These are phyloP conservation scores for Amphiura filiformis DNA, from an alignment of 35 echinoderm and acorn worm species.

Conservation along the genomic window DNA sequence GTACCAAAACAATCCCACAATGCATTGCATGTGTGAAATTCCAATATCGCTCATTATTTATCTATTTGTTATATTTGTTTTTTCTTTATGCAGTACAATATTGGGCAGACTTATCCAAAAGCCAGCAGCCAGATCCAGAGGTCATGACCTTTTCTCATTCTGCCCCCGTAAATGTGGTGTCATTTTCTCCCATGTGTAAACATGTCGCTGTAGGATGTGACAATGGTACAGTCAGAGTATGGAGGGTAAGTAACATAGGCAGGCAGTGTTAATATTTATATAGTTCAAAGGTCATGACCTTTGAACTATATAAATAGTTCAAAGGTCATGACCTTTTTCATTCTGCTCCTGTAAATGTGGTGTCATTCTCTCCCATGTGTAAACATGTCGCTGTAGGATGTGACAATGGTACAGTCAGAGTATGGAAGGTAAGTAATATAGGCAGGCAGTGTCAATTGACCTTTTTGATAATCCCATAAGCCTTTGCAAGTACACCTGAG, in stretches of 20 bases:
- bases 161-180: conserved; percentile 50
- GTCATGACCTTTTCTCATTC: conserved; percentile 82
- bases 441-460: no score
- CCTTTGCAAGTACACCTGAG: no score
- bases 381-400: conserved; percentile 62
- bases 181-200: conserved; percentile 65
- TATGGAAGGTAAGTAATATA: conserved; percentile 91
- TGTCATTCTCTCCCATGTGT: conserved; percentile 60
- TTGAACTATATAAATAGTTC: no score
- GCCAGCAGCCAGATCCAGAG: conserved; percentile 66
- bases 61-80: no score
- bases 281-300: not conserved
- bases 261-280: not conserved
- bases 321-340: conserved; percentile 89
- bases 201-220: conserved; percentile 56
- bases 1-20: no score
- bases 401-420: conserved; percentile 54
- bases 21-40: no score
- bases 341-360: conserved; percentile 52
- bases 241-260: conserved; percentile 63
- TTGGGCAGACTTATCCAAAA: conserved; percentile 71
- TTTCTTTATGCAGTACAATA: conserved; percentile 71
- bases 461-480: no score
- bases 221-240: conserved; percentile 65
- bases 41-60: no score